Evolutionary conservation across 2,888 invertebrate species (phyloP).

Genomic region (Agonum fuliginosum): DNA sequence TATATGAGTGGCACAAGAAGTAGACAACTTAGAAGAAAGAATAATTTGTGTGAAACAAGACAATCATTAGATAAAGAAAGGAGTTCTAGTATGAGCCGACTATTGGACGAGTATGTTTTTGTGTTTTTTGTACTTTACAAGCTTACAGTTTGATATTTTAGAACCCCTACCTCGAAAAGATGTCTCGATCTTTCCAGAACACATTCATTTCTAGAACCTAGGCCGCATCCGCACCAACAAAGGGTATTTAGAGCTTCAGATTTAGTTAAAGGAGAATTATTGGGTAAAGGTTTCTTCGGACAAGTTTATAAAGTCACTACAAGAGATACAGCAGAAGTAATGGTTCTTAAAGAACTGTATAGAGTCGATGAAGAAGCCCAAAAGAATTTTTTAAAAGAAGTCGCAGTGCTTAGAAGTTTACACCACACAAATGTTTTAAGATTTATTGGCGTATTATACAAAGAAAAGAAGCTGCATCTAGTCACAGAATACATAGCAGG

Average conservation of each 20-base stretch:
- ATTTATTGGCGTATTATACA: slow-evolving; percentile 95
- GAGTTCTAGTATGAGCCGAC: slow-evolving; percentile 89
- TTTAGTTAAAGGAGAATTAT: slow-evolving; percentile 89
- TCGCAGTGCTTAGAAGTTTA: slow-evolving; percentile 91
- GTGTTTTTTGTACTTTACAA: not conserved
- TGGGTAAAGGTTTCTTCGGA: slow-evolving; percentile 95
- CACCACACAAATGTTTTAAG: slow-evolving; percentile 92
- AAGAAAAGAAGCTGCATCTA: slow-evolving; percentile 91
- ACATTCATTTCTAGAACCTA: slow-evolving; percentile 87
- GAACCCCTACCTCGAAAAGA: slow-evolving; percentile 70
- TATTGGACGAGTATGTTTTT: slow-evolving; percentile 81
- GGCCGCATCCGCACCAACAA: slow-evolving; percentile 73
- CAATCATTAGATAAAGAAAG: slow-evolving; percentile 81
- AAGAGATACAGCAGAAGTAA: slow-evolving; percentile 91
- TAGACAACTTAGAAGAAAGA: slow-evolving; percentile 76
- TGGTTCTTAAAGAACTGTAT: slow-evolving; percentile 94
- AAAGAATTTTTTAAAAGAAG: slow-evolving; percentile 95
- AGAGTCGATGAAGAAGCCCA: slow-evolving; percentile 95
- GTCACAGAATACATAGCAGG: slow-evolving; percentile 96
- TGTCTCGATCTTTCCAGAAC: slow-evolving; percentile 85
- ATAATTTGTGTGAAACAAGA: slow-evolving; percentile 70
- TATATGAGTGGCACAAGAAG: slow-evolving; percentile 79
- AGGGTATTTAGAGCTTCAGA: slow-evolving; percentile 94
- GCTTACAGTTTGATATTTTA: slow-evolving; percentile 63
- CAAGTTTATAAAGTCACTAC: slow-evolving; percentile 95